These are phyloP conservation scores for Diplogasteroides magnus DNA, from an alignment of 1,140 invertebrate genomes.

Conservation along the genomic window DNA sequence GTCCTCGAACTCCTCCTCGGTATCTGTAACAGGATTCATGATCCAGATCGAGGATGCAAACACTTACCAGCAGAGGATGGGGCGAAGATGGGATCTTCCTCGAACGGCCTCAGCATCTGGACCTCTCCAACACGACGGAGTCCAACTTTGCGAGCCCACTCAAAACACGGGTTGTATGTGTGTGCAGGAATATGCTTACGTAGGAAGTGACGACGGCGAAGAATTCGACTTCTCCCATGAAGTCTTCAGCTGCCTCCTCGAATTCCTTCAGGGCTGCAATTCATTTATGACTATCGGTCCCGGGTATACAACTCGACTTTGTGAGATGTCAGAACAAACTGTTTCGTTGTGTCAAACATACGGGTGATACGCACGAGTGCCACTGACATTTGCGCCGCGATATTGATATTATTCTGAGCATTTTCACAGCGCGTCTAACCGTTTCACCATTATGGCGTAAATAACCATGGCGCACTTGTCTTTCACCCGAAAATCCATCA, in stretches of 20 bases:
- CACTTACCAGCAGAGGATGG: slow-evolving; percentile 49
- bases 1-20: slow-evolving; percentile 54
- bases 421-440: no score
- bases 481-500: neutral
- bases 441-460: no score
- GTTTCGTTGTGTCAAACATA: no score
- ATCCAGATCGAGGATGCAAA: neutral
- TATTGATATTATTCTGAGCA: no score
- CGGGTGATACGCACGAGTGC: no score
- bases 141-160: slow-evolving; percentile 55
- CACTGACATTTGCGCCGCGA: no score
- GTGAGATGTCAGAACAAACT: no score
- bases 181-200: slow-evolving; percentile 23
- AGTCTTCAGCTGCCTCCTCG: slow-evolving; percentile 54
- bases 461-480: neutral
- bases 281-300: no score
- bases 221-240: slow-evolving; percentile 55
- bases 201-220: slow-evolving; percentile 54
- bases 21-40: neutral
- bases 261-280: slow-evolving; percentile 53
- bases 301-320: no score
- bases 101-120: slow-evolving; percentile 52
- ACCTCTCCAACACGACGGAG: slow-evolving; percentile 52
- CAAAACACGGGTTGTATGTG: slow-evolving; percentile 14
- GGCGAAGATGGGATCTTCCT: slow-evolving; percentile 54